Base-by-base conservation (phyloP, 2,888 invertebrate species). In the Coremacera marginata region DNA sequence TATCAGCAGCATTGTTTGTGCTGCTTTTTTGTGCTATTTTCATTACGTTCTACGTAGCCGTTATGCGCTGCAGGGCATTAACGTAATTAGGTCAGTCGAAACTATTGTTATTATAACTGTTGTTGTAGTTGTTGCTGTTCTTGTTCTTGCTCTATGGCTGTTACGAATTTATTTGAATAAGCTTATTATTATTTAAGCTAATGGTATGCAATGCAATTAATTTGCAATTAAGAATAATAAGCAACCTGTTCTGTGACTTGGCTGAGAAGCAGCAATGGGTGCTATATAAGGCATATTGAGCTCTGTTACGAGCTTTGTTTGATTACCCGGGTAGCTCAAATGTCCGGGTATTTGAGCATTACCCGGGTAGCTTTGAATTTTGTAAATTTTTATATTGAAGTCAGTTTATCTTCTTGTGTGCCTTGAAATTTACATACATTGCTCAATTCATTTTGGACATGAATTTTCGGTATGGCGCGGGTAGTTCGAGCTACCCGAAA, bases 171-270 rank as follows among this genome's bases (percentile, higher is more conserved):
- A 67, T 67, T 67, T 51, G 25, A 34, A 16, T 51, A 51, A 63
- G 63, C 31, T 22, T 31, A 44, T 67, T 34, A 67, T n/a, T 44
- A 67, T 67, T 67, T 67, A 55, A 70, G 34, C 70, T 70, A 55
- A 55, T 55, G 37, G 22, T 44, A 71, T 57, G 57, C 60, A 71
- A 60, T 71, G 71, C 71, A 71, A 71, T 71, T 71, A 71, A 60
- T 60, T 60, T 71, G 37, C 60, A 71, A 71, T 60, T 71, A 71
- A 60, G 60, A 14, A 60, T 71, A 71, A 60, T 71, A 60, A 71
- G 34, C 44, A 34, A 27, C 60, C 25, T 25, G 60, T 5, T 14
- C 27, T 27, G 5, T 31, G 25, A 9, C 9, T 27, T 22, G 27
- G 25, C 22, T 27, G 16, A 60, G 25, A 60, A 14, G n/a, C 25